Evolutionary conservation across 2,113 vertebrate species (phyloP).

Genomic region (Benitochromis conjunctus): DNA sequence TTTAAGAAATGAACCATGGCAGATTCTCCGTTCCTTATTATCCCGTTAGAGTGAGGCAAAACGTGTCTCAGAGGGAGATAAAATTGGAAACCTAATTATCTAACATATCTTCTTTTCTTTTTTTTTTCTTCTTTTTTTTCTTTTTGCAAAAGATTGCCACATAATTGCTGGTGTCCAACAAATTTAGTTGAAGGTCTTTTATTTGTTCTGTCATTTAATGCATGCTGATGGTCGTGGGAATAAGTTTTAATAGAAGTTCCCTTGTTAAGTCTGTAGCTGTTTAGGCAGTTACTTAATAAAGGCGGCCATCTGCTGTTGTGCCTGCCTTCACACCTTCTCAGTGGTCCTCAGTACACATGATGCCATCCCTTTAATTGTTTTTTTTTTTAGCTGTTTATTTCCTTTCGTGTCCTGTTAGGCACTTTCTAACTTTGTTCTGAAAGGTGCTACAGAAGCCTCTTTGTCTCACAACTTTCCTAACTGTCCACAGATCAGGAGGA

Average conservation of each 20-base stretch:
- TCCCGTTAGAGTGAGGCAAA: background rate
- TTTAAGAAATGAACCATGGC: background rate
- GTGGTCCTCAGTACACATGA: background rate
- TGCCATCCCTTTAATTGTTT: background rate
- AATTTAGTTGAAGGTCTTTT: background rate
- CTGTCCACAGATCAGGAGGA: slow-evolving; percentile 61
- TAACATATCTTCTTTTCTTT: background rate
- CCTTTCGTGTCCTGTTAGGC: background rate
- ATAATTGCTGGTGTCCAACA: background rate
- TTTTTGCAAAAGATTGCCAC: background rate
- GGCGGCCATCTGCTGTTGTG: background rate
- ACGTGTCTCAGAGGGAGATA: background rate
- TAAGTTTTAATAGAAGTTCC: background rate
- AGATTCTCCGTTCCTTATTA: background rate
- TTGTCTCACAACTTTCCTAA: background rate
- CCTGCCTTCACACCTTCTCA: background rate
- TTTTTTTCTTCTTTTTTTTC: no score
- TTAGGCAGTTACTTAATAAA: background rate
- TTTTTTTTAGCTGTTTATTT: background rate
- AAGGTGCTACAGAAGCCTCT: background rate
- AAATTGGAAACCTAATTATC: slow-evolving; percentile 4
- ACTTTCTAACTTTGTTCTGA: background rate
- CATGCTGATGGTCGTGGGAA: background rate
- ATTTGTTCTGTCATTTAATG: background rate
- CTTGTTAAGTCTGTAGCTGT: background rate